phyloP scores from a whole-genome alignment of 2,888 invertebrate genomes.

The Dryocosmus kuriphilus region DNA sequence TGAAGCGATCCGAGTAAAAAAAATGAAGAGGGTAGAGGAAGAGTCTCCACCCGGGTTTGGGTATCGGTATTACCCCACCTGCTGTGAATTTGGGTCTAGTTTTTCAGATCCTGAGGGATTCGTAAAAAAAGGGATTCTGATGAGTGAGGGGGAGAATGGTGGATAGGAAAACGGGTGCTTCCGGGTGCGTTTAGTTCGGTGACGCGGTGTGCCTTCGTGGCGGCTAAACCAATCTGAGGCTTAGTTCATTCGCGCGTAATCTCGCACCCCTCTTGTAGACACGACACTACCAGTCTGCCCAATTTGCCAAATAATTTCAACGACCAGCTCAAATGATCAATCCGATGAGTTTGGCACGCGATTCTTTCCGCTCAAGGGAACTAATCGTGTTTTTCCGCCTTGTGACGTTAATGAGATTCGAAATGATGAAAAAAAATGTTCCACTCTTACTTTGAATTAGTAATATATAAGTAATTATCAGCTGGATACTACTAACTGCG shows the following conservation, averaged over 20 bases:
- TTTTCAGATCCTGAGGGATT: constrained; percentile 59
- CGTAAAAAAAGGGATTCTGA: constrained; percentile 48
- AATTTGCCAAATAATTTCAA: constrained; percentile 74
- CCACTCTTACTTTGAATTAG: no score
- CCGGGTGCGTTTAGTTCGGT: constrained; percentile 70
- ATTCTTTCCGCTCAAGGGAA: constrained; percentile 53
- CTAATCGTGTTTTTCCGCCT: constrained; percentile 8
- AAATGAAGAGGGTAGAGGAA: constrained; percentile 38
- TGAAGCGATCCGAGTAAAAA: constrained; percentile 39
- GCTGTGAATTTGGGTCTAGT: constrained; percentile 61
- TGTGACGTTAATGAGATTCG: constrained; percentile 6
- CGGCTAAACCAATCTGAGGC: constrained; percentile 77
- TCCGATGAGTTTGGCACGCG: constrained; percentile 55
- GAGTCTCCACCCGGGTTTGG: constrained; percentile 32
- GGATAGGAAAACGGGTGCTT: constrained; percentile 54
- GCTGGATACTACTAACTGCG: no score
- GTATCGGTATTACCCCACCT: constrained; percentile 73
- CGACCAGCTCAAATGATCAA: constrained; percentile 69
- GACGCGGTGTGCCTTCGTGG: constrained; percentile 76
- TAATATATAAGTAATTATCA: no score
- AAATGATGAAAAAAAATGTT: neutral
- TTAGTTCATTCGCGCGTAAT: constrained; percentile 73
- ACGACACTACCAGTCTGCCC: constrained; percentile 53
- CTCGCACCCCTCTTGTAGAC: constrained; percentile 61
- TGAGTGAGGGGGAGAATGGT: constrained; percentile 53